A percentile compares a stretch with the other conserved stretches of the same genome.
Evolutionary conservation across 1,140 invertebrate species (phyloP).

Genomic region (Cyrtorhinus lividipennis): DNA sequence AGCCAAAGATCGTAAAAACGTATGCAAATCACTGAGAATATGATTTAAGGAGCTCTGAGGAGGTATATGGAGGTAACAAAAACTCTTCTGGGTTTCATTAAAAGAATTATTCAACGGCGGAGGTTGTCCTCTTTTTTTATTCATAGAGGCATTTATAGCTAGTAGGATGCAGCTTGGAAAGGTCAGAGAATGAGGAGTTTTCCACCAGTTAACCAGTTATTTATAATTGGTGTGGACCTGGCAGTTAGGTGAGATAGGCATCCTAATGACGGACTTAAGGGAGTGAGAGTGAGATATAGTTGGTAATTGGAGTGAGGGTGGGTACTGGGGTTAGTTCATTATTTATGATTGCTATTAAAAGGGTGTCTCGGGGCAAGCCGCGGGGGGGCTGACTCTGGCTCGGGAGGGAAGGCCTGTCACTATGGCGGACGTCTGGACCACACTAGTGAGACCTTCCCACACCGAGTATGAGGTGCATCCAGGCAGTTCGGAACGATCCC

Average conservation of each 20-base stretch:
- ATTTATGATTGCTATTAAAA: conserved; percentile 13
- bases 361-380: not conserved
- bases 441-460: not conserved
- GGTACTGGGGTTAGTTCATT: not conserved
- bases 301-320: conserved; percentile 10
- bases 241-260: not conserved
- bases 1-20: too few relatives aligned
- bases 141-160: too few relatives aligned
- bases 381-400: not conserved
- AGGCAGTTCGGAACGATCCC: too few relatives aligned
- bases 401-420: not conserved
- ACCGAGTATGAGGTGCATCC: not conserved
- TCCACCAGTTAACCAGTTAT: too few relatives aligned
- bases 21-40: too few relatives aligned
- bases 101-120: too few relatives aligned
- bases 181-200: too few relatives aligned
- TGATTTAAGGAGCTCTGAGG: too few relatives aligned
- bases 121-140: too few relatives aligned
- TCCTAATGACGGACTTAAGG: not conserved
- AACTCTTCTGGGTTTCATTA: too few relatives aligned
- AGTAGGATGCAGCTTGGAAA: too few relatives aligned
- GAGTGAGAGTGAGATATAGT: conserved; percentile 3
- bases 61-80: too few relatives aligned
- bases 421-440: not conserved
- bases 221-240: not conserved